phyloP scores from a whole-genome alignment of 1,140 invertebrate genomes.

The Penaeus vannamei region DNA sequence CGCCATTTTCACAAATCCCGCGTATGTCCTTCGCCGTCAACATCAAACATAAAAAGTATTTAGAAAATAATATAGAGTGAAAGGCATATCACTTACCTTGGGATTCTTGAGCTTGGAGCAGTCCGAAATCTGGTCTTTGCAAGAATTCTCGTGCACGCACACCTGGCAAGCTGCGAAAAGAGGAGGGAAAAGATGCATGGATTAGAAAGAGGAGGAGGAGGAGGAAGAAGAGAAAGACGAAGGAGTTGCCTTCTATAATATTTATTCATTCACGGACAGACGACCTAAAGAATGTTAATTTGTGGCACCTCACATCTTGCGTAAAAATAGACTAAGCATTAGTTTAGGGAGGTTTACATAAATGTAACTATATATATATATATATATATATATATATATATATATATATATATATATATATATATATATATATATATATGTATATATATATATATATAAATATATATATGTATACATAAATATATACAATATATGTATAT shows the following conservation, averaged over 20 bases:
- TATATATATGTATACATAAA: background rate
- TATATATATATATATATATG: background rate
- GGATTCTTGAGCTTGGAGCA: constrained; percentile 81
- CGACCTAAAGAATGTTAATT: no score
- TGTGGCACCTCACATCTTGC: no score
- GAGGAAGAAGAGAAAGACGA: no score
- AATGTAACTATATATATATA: no score
- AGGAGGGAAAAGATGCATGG: no score
- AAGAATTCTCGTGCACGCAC: constrained; percentile 87
- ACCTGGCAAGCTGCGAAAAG: constrained; percentile 81
- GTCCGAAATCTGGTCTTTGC: constrained; percentile 87
- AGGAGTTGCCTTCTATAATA: no score
- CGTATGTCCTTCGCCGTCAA: no score
- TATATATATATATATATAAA: background rate
- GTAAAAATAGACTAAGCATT: no score
- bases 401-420: background rate
- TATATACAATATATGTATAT: background rate
- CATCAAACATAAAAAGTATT: no score
- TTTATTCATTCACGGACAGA: no score
- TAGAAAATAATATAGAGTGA: background rate
- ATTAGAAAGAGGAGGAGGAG: no score
- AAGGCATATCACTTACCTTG: constrained; percentile 74
- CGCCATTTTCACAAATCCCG: no score
- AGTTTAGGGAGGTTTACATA: background rate
- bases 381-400: constrained; percentile 52